A percentile compares a stretch with the other conserved stretches of the same genome.
These are phyloP conservation scores for Myiozetetes cayanensis DNA, from an alignment of 2,113 vertebrate genomes.

Conservation along the genomic window DNA sequence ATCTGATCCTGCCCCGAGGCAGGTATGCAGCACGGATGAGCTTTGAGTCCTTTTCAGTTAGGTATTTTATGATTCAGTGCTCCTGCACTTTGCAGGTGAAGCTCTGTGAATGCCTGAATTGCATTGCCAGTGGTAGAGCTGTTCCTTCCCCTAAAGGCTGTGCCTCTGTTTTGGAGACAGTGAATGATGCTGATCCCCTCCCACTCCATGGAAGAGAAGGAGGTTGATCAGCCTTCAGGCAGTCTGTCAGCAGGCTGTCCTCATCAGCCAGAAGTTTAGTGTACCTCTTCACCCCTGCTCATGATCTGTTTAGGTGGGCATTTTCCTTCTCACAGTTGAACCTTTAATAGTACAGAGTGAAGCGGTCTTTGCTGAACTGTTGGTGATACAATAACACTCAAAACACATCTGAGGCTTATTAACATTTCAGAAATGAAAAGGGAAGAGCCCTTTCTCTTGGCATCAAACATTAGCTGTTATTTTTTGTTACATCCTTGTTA, in stretches of 20 bases:
- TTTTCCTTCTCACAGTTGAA: slow-evolving; percentile 8
- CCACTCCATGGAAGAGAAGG: not conserved
- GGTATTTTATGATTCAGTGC: not conserved
- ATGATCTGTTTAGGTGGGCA: not conserved
- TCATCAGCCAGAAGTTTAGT: not conserved
- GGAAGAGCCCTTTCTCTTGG: slow-evolving; percentile 28
- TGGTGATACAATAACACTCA: not conserved
- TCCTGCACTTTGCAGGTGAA: not conserved
- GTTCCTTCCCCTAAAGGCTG: not conserved
- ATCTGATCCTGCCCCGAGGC: not conserved
- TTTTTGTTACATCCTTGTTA: not conserved
- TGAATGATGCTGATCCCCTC: not conserved
- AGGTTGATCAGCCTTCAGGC: not conserved
- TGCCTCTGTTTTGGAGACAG: not conserved
- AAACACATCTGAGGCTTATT: slow-evolving; percentile 41
- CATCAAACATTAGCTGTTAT: not conserved
- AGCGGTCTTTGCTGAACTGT: not conserved
- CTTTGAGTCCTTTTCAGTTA: not conserved
- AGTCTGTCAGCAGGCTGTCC: not conserved
- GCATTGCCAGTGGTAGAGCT: not conserved
- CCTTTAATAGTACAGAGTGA: not conserved
- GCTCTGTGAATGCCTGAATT: not conserved
- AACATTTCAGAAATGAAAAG: slow-evolving; percentile 6
- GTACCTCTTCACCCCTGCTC: not conserved
- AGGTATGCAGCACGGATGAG: not conserved